Evolutionary conservation across 2,888 invertebrate genomes (phyloP).

Genomic region (Acronicta aceris): DNA sequence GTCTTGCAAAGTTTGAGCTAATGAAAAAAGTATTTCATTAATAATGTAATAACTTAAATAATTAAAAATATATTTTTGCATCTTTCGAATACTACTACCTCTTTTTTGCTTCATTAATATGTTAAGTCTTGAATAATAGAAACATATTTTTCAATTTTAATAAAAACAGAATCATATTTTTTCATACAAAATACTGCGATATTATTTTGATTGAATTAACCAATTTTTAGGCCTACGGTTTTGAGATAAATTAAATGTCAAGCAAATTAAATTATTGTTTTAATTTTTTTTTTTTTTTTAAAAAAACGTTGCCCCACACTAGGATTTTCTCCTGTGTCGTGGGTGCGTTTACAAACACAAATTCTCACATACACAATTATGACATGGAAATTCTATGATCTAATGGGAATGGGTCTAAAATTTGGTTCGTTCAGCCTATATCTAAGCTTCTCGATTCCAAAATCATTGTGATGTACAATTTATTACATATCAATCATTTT

Average conservation of each 20-base stretch:
- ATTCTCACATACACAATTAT: too few species aligned
- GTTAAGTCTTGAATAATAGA: constrained; percentile 20
- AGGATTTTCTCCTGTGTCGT: too few species aligned
- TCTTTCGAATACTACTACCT: constrained; percentile 63
- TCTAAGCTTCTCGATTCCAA: constrained; percentile 51
- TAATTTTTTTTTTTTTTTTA: too few species aligned
- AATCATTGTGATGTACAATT: constrained; percentile 75
- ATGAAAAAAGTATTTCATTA: constrained; percentile 43
- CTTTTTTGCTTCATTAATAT: constrained; percentile 50
- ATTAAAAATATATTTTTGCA: constrained; percentile 53
- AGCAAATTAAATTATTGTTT: too few species aligned
- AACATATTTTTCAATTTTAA: constrained; percentile 29
- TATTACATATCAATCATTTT: constrained; percentile 80
- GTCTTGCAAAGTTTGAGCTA: constrained; percentile 69
- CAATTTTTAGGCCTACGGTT: constrained; percentile 23
- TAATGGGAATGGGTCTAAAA: not conserved
- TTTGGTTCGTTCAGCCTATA: constrained; percentile 27
- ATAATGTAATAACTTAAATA: constrained; percentile 29
- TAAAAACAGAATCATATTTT: constrained; percentile 32
- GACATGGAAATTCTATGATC: too few species aligned
- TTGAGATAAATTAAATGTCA: not conserved
- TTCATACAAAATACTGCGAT: constrained; percentile 26
- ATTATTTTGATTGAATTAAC: constrained; percentile 20
- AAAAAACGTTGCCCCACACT: too few species aligned
- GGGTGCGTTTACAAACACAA: too few species aligned